phyloP scores from a whole-genome alignment of 2,113 vertebrate genomes.

The Gnathonemus longibarbis region DNA sequence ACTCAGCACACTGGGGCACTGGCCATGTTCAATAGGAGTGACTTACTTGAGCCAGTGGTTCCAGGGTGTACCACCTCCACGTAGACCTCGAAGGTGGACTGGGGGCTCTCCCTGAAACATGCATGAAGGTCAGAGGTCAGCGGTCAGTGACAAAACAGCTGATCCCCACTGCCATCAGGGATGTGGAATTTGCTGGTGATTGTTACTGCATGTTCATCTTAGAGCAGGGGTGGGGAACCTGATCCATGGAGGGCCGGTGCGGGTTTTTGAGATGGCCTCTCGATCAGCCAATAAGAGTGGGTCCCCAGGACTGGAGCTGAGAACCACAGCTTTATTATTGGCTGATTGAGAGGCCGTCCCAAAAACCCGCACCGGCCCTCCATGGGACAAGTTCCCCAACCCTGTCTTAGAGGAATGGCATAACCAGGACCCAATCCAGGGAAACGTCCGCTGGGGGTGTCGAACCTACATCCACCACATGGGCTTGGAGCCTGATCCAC shows the following conservation, averaged over 20 bases:
- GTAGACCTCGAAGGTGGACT: constrained; percentile 88
- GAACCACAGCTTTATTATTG: no score
- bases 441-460: not conserved
- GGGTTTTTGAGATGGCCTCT: no score
- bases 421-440: not conserved
- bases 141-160: not conserved
- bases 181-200: not conserved
- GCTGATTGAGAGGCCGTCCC: no score
- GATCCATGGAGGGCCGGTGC: no score
- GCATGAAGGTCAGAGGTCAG: constrained; percentile 19
- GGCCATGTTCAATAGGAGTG: not conserved
- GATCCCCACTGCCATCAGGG: not conserved
- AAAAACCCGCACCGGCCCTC: no score
- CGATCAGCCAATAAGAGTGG: no score
- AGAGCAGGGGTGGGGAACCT: not conserved
- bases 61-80: constrained; percentile 76
- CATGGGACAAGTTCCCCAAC: no score
- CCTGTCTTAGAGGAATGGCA: not conserved
- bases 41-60: constrained; percentile 60
- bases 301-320: no score
- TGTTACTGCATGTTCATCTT: not conserved
- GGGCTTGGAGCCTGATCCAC: not conserved
- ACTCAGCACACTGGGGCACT: not conserved
- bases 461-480: not conserved
- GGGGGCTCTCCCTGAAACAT: constrained; percentile 83